phyloP scores from a whole-genome alignment of 2,113 vertebrate species.

The Halcyon malimbica region DNA sequence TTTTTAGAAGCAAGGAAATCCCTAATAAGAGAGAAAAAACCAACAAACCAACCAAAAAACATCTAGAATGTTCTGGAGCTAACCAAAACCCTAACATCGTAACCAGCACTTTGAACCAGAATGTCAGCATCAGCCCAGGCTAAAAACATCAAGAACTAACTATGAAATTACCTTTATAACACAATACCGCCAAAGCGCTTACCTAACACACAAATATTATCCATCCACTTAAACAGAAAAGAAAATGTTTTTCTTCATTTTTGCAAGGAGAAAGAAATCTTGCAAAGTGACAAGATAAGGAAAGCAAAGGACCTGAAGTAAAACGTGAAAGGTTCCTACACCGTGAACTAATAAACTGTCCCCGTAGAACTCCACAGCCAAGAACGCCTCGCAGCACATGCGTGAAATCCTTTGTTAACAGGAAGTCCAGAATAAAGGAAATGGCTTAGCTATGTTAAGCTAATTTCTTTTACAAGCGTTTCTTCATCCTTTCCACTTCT shows the following conservation, averaged over 20 bases:
- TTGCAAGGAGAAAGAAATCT: neutral
- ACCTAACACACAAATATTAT: neutral
- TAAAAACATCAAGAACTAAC: fast-evolving
- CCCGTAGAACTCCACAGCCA: neutral
- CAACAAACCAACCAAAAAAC: too few species aligned
- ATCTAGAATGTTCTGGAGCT: neutral
- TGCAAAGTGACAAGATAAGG: neutral
- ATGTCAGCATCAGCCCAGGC: neutral
- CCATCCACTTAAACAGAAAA: neutral
- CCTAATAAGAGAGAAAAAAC: too few species aligned
- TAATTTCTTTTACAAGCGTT: neutral
- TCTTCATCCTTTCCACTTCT: neutral
- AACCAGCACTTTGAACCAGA: neutral
- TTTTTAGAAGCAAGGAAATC: neutral
- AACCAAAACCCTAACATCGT: neutral
- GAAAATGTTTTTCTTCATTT: fast-evolving
- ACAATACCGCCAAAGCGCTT: neutral
- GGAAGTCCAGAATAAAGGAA: neutral
- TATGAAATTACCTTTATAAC: neutral
- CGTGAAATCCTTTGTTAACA: neutral
- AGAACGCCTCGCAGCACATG: neutral
- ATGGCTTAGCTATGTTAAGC: neutral
- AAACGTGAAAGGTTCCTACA: neutral
- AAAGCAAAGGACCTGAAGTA: neutral
- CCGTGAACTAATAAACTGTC: neutral